These are phyloP conservation scores for Okamejei kenojei DNA, from an alignment of 2,797 vertebrate species.

Conservation along the genomic window DNA sequence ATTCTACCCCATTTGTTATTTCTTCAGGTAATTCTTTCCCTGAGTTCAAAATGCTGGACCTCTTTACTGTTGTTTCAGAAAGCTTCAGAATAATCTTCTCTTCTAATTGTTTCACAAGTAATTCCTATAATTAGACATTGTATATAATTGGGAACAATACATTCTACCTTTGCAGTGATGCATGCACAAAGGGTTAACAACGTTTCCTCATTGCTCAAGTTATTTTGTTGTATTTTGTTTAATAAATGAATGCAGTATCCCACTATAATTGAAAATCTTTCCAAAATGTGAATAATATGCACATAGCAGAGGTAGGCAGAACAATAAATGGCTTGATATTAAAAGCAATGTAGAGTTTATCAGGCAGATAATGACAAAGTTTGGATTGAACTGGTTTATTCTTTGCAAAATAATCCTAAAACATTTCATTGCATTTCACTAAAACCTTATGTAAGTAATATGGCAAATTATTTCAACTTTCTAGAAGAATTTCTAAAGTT, in stretches of 20 bases:
- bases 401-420: background rate
- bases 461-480: background rate
- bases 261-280: background rate
- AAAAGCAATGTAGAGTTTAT: background rate
- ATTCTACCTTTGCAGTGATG: background rate
- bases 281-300: background rate
- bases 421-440: background rate
- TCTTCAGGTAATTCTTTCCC: background rate
- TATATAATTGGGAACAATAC: background rate
- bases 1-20: background rate
- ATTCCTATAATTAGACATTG: background rate
- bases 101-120: background rate
- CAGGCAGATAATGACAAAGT: background rate
- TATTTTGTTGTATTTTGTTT: background rate
- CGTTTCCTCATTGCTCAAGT: background rate
- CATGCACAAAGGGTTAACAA: background rate
- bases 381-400: background rate
- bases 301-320: background rate
- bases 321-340: background rate
- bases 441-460: background rate
- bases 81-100: background rate
- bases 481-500: background rate
- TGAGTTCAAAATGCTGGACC: background rate
- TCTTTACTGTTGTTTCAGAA: background rate
- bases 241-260: background rate